Base-by-base conservation (phyloP, 2,797 vertebrate genomes). In the Gallinago nigripennis region DNA sequence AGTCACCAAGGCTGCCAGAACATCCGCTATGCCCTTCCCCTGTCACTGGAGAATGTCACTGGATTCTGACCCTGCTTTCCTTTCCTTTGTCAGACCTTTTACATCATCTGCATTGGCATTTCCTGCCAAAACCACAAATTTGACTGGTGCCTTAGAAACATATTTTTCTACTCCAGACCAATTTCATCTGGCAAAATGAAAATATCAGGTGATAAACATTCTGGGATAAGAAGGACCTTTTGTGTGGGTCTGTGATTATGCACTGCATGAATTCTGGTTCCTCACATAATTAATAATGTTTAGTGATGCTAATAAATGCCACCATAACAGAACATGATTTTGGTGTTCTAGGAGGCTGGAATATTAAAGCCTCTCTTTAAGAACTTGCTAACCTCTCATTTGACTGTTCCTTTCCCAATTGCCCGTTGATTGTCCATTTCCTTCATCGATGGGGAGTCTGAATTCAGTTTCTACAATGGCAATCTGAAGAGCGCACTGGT, bases 81-180 rank as follows among this genome's bases (percentile, higher is more conserved):
- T 64, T 64, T 43, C 30, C 50, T 79, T 64, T 56, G 25, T 72
- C 2, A 1, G 69, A 91, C 30, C 58, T 43, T 48, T 57, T 43
- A 35, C 18, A 86, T 28, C 53, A 82, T 43, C 54, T 58, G 27
- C 2, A 3, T 10, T 65, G 23, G 9, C 14, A 43, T n/a, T 57
- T 90, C 41, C 23, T 46, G 69, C 41, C 41, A 86, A 92, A 91
- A 12, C 11, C 28, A 77, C 60, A 77, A 16, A 77, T 91, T 21
- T 66, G 16, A 28, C 61, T 45, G 60, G 18, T 75, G 64, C 56
- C 53, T 77, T 50, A 65, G 60, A 61, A 91, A 60, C 11, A 13
- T 16, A 50, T 25, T 90, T 78, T 60, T 50, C 61, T 81, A 57
- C 57, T 77, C 8, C 50, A 78, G 54, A 53, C 33, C 41, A 33